Percentiles rank a stretch among this genome's conserved stretches.
These are phyloP conservation scores for Spicauda simplicius DNA, from an alignment of 2,888 invertebrate species.

Conservation along the genomic window DNA sequence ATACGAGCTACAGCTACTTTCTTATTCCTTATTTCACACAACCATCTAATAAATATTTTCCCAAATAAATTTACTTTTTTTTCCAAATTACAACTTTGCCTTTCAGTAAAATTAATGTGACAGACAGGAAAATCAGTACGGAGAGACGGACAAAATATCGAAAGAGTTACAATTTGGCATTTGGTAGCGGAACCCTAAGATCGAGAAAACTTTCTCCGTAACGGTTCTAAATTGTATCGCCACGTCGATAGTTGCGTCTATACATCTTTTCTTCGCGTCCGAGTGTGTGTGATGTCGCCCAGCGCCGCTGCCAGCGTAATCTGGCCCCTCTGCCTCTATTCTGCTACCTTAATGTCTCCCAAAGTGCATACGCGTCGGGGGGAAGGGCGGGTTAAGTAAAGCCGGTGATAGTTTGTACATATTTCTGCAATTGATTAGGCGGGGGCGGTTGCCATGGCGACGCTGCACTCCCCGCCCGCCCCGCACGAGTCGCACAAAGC, in stretches of 20 bases:
- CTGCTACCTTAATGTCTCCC: slow-evolving; percentile 42
- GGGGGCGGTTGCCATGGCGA: slow-evolving; percentile 81
- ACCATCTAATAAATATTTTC: no score
- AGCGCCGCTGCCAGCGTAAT: slow-evolving; percentile 55
- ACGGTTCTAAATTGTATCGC: slow-evolving; percentile 32
- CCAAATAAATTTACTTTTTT: no score
- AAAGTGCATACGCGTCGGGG: slow-evolving; percentile 44
- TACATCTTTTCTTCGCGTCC: slow-evolving; percentile 74
- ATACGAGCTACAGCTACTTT: no score
- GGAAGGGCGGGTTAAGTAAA: slow-evolving; percentile 47
- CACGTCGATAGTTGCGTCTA: slow-evolving; percentile 53
- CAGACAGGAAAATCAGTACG: no score
- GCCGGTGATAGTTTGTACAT: slow-evolving; percentile 77
- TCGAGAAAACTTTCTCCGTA: slow-evolving; percentile 10
- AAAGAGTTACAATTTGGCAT: no score
- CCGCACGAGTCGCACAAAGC: slow-evolving; percentile 52
- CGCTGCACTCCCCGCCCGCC: slow-evolving; percentile 54
- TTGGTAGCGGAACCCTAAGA: neutral
- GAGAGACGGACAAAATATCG: no score
- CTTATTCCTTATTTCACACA: no score
- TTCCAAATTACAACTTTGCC: no score
- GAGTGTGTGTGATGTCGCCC: slow-evolving; percentile 65
- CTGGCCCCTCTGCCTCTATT: slow-evolving; percentile 50
- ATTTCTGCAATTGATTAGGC: slow-evolving; percentile 86
- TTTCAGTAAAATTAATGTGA: no score